A percentile compares a stretch with the other conserved stretches of the same genome.
Conservation (phyloP, 2,113 vertebrate species). For the Pitta sordida region DNA sequence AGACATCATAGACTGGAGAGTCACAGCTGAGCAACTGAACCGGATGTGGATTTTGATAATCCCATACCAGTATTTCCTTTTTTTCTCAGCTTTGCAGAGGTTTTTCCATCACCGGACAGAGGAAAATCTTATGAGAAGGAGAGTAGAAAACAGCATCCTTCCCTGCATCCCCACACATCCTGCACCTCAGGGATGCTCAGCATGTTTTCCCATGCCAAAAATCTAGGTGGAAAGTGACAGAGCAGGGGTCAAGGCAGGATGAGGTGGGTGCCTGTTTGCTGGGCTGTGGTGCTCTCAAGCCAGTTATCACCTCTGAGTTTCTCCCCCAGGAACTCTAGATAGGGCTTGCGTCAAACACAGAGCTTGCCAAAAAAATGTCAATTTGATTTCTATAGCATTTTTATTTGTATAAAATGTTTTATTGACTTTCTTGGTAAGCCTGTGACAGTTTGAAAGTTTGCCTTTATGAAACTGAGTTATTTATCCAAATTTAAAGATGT, state of each 20-base stretch:
- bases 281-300: background rate
- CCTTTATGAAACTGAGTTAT: constrained; percentile 18
- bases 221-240: background rate
- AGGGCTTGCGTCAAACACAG: background rate
- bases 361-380: background rate
- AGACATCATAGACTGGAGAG: too few species aligned
- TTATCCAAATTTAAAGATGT: background rate
- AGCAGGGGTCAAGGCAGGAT: background rate
- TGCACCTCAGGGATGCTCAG: background rate
- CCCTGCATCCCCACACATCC: too few species aligned
- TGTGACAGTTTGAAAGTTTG: constrained; percentile 6
- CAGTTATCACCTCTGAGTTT: background rate
- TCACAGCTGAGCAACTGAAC: background rate
- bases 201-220: background rate
- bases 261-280: background rate
- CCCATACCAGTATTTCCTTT: background rate
- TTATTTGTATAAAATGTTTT: constrained; percentile 49
- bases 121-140: background rate
- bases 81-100: background rate
- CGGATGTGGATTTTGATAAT: background rate
- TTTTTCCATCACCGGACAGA: background rate
- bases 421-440: constrained; percentile 25
- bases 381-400: constrained; percentile 40
- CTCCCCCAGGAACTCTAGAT: background rate
- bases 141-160: background rate